Evolutionary conservation across 2,888 invertebrate species (phyloP), one percentile per base, ranked within the genome.

Genomic region (Synanthedon tipuliformis): DNA sequence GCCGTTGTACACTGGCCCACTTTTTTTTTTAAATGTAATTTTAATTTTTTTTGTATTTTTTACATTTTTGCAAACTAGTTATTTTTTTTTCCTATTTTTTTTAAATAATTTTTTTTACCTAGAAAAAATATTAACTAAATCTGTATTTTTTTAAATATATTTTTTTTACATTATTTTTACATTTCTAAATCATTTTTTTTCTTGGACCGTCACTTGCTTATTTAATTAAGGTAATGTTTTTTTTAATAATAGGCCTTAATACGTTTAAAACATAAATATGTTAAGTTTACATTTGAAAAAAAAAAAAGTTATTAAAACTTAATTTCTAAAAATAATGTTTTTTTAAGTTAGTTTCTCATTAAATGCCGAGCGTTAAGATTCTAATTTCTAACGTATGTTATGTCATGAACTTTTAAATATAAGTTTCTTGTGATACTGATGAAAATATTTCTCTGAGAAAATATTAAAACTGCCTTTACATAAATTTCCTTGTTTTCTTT

Each of bases 1-100:
- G 10, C 34, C 34, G 40, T 34, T 34, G 8, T 50, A n/a, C 13
- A 49, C 12, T 12, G 12, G 50, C n/a, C 15, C 50, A 48, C 48
- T 49, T 34, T 10, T 12, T 53, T 55, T 56, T 53, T 53, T 55
- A 41, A 45, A 40, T 18, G 3, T 8, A 40, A 41, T 11, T 13
- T 45, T 13, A 3, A 34, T 40, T 16, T 49, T 12, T n/a, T 50
- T 40, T 11, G 18, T 15, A 50, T 48, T 10, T 16, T 27, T 41
- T 23, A 8, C 4, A 40, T 48, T 41, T 52, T 55, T 52, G n/a
- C n/a, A 1, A 12, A 41, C 54, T 53, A 50, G 27, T 40, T 13
- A 13, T 12, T 34, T 12, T 34, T 54, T 48, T 52, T 13, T 40
- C 1, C 3, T 12, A 23, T 4, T 12, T 49, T 51, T 45, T 52